phyloP scores from a whole-genome alignment of 2,888 invertebrate genomes.

The Dynastes maya region DNA sequence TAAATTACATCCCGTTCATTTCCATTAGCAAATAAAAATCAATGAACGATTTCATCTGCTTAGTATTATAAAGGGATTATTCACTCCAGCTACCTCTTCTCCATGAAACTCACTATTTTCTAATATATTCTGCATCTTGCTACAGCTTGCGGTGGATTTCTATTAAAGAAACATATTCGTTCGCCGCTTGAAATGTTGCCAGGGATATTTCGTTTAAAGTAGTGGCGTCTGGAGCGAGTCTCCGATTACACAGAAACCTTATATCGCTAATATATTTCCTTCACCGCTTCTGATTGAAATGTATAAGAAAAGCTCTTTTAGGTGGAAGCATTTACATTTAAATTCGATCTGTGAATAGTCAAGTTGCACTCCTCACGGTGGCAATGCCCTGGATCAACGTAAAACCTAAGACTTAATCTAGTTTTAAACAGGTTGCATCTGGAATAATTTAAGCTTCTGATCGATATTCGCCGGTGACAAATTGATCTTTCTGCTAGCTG shows the following conservation, averaged over 20 bases:
- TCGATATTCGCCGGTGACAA: too few relatives aligned
- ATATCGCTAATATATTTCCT: slow-evolving; percentile 22
- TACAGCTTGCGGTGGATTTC: not conserved
- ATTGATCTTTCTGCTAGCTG: too few relatives aligned
- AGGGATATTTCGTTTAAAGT: slow-evolving; percentile 6
- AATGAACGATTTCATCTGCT: too few relatives aligned
- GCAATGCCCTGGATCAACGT: slow-evolving; percentile 26
- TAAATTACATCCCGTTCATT: too few relatives aligned
- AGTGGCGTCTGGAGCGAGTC: slow-evolving; percentile 15
- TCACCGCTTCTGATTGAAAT: slow-evolving; percentile 1
- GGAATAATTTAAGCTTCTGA: too few relatives aligned
- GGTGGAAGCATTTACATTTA: slow-evolving; percentile 33
- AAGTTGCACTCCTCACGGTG: not conserved
- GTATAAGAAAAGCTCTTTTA: slow-evolving; percentile 15
- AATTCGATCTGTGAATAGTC: slow-evolving; percentile 22
- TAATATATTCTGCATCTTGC: too few relatives aligned
- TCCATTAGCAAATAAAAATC: too few relatives aligned
- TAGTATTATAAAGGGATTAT: too few relatives aligned
- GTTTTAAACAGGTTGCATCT: slow-evolving; percentile 1
- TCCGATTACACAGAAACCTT: slow-evolving; percentile 24
- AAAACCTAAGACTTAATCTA: slow-evolving; percentile 16
- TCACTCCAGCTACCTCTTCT: too few relatives aligned
- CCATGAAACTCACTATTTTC: too few relatives aligned
- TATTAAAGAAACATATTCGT: slow-evolving; percentile 9
- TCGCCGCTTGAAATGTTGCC: not conserved